phyloP scores from a whole-genome alignment of 2,888 invertebrate genomes.

The Drosophila greeni region DNA sequence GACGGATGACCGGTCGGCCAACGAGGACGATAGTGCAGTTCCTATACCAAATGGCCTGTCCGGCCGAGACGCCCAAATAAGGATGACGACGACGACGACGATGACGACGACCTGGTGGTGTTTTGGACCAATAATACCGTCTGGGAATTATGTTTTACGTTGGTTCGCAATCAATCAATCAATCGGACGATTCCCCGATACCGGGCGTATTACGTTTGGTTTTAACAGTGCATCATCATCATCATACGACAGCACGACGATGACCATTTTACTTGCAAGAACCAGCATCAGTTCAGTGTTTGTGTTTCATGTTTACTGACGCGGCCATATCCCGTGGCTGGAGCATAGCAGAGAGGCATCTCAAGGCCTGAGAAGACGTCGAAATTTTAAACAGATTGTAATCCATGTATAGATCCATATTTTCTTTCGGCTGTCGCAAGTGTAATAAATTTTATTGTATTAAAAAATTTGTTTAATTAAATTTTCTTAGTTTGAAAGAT shows the following conservation, averaged over 20 bases:
- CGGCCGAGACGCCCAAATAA: conserved; percentile 60
- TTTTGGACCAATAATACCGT: too few species aligned
- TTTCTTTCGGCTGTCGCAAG: conserved; percentile 8
- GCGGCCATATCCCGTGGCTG: conserved; percentile 18
- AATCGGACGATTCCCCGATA: not conserved
- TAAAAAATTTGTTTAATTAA: too few species aligned
- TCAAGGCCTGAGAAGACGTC: conserved; percentile 12
- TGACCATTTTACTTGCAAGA: conserved; percentile 9
- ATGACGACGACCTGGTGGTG: too few species aligned
- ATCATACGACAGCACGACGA: not conserved
- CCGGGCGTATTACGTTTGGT: conserved; percentile 3
- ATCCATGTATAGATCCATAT: not conserved
- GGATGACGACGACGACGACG: too few species aligned
- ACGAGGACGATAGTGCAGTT: conserved; percentile 81
- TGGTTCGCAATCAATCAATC: conserved; percentile 8
- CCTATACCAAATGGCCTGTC: conserved; percentile 77
- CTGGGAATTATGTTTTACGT: conserved; percentile 8
- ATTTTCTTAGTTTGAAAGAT: too few species aligned
- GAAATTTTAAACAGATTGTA: conserved; percentile 16
- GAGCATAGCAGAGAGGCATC: not conserved
- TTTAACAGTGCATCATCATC: conserved; percentile 4
- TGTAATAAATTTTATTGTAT: conserved; percentile 25
- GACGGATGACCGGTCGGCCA: conserved; percentile 82
- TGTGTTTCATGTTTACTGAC: conserved; percentile 30
- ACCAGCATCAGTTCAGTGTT: conserved; percentile 12